Percentiles rank a stretch among this genome's conserved stretches.
These are phyloP conservation scores for Gerris lacustris DNA, from an alignment of 2,888 invertebrate species.

Conservation along the genomic window DNA sequence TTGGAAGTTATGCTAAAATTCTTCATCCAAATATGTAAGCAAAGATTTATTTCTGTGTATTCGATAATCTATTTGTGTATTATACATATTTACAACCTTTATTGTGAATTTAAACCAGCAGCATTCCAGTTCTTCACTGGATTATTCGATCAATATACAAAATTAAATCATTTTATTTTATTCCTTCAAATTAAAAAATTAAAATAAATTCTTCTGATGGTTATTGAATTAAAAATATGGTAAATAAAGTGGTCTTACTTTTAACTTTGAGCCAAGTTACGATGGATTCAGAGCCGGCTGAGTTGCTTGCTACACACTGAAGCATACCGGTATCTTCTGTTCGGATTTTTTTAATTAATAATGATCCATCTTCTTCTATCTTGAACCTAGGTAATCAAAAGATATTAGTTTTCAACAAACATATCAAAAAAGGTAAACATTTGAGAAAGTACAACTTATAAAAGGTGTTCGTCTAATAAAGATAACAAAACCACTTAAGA, in stretches of 20 bases:
- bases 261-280: slow-evolving; percentile 88
- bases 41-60: too few species aligned
- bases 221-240: background rate
- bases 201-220: background rate
- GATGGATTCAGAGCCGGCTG: slow-evolving; percentile 78
- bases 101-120: too few species aligned
- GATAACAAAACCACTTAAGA: background rate
- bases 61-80: too few species aligned
- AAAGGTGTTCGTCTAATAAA: background rate
- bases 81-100: too few species aligned
- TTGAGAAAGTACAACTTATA: slow-evolving; percentile 25
- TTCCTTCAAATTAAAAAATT: background rate
- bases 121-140: too few species aligned
- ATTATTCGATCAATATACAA: too few species aligned
- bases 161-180: background rate
- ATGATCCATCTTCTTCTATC: slow-evolving; percentile 68
- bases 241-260: slow-evolving; percentile 55
- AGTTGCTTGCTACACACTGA: slow-evolving; percentile 84
- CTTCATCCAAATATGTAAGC: too few species aligned
- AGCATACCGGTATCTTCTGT: slow-evolving; percentile 86
- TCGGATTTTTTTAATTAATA: slow-evolving; percentile 64
- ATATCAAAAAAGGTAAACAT: slow-evolving; percentile 38
- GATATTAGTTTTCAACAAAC: slow-evolving; percentile 23
- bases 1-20: too few species aligned
- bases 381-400: slow-evolving; percentile 46